phyloP scores from a whole-genome alignment of 2,797 vertebrate genomes.

The Eospalax fontanierii region DNA sequence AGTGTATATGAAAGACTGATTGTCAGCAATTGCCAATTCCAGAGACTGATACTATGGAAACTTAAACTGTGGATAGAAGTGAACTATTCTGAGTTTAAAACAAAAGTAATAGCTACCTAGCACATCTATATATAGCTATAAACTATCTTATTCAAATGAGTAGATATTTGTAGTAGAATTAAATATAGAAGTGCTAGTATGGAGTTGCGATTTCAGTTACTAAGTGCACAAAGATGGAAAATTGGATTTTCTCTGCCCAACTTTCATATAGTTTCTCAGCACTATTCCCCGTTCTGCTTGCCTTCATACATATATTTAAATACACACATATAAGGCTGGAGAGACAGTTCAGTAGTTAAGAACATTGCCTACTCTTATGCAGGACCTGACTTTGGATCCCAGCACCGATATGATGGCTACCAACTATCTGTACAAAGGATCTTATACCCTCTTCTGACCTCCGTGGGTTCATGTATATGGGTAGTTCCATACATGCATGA shows the following conservation, averaged over 20 bases:
- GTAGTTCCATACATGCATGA: too few species aligned
- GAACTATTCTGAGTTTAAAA: neutral
- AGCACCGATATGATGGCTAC: too few species aligned
- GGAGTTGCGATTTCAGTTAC: neutral
- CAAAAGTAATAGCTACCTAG: neutral
- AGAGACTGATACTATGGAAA: neutral
- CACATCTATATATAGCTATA: neutral
- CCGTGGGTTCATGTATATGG: too few species aligned
- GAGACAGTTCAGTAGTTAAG: too few species aligned
- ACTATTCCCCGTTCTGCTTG: neutral
- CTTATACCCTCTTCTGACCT: too few species aligned
- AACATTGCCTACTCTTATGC: too few species aligned
- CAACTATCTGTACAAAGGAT: too few species aligned
- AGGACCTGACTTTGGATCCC: too few species aligned
- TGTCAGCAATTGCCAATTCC: neutral
- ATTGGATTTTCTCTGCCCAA: rapidly evolving
- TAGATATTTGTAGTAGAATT: conserved; percentile 7
- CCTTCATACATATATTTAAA: neutral
- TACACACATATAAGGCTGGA: neutral
- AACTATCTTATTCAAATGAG: neutral
- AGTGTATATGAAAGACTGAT: neutral
- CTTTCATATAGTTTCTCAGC: conserved; percentile 8
- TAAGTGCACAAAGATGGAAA: neutral
- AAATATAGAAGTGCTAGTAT: neutral
- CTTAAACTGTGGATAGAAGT: neutral